These are phyloP conservation scores for Psilopsiagon aurifrons DNA, from an alignment of 2,113 vertebrate genomes.

Conservation along the genomic window DNA sequence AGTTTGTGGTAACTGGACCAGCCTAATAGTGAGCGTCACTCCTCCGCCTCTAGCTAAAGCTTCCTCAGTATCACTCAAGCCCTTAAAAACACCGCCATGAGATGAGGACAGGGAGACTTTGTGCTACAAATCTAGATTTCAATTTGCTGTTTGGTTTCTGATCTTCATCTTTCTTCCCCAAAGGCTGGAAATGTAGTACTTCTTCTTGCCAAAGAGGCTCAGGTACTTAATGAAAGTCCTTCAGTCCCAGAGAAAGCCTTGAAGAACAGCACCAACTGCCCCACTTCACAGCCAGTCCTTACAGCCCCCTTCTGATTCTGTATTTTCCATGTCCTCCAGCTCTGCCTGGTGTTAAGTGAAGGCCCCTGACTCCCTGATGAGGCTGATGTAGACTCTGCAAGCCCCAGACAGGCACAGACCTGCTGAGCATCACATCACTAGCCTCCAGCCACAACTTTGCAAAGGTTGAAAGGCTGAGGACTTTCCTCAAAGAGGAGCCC, in stretches of 20 bases:
- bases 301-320: fast-evolving
- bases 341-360: neutral
- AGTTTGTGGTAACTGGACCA: fast-evolving
- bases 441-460: fast-evolving
- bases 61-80: neutral
- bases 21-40: neutral
- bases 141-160: neutral
- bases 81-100: neutral
- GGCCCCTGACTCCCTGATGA: fast-evolving
- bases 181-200: neutral
- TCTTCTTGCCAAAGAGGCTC: neutral
- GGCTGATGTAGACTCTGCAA: neutral
- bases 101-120: neutral
- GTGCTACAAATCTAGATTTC: neutral
- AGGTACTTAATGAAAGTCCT: neutral
- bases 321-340: neutral
- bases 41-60: neutral
- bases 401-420: fast-evolving
- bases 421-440: fast-evolving
- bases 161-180: neutral
- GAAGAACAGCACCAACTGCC: neutral
- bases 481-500: neutral
- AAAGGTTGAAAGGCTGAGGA: neutral
- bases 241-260: fast-evolving
- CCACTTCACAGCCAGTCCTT: neutral